A percentile compares a stretch with the other conserved stretches of the same genome.
Evolutionary conservation across 2,113 vertebrate genomes (phyloP).

Genomic region (Nannospalax galili): DNA sequence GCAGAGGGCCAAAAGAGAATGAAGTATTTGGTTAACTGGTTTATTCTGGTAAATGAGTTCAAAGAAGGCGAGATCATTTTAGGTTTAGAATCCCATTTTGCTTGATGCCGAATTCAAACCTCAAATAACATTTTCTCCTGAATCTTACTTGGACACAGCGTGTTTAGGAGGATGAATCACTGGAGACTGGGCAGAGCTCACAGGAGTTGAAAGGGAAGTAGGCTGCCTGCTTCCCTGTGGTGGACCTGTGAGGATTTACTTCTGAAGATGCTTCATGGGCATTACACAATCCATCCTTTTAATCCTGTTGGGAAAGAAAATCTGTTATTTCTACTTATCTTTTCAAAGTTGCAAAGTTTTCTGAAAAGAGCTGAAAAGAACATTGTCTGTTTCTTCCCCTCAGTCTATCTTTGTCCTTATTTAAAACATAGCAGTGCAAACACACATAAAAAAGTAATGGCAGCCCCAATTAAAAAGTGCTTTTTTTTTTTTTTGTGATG

Average conservation of each 20-base stretch:
- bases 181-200: background rate
- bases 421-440: conserved; percentile 36
- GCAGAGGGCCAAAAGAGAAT: background rate
- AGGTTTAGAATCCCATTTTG: conserved; percentile 11
- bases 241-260: background rate
- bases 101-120: background rate
- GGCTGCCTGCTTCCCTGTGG: background rate
- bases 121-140: conserved; percentile 17
- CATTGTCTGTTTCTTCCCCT: conserved; percentile 39
- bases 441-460: background rate
- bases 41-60: background rate
- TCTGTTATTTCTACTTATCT: conserved; percentile 47
- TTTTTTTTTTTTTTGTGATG: background rate
- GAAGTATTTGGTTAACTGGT: background rate
- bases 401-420: conserved; percentile 37
- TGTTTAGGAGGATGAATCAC: background rate
- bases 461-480: background rate
- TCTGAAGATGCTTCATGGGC: background rate
- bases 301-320: conserved; percentile 41
- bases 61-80: background rate
- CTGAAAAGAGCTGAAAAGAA: conserved; percentile 69
- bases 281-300: conserved; percentile 6
- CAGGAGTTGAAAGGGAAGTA: conserved; percentile 47
- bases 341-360: conserved; percentile 49
- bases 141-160: background rate